A percentile compares a stretch with the other conserved stretches of the same genome.
Conservation (phyloP, 1,140 invertebrate genomes). For the Saccostrea echinata region DNA sequence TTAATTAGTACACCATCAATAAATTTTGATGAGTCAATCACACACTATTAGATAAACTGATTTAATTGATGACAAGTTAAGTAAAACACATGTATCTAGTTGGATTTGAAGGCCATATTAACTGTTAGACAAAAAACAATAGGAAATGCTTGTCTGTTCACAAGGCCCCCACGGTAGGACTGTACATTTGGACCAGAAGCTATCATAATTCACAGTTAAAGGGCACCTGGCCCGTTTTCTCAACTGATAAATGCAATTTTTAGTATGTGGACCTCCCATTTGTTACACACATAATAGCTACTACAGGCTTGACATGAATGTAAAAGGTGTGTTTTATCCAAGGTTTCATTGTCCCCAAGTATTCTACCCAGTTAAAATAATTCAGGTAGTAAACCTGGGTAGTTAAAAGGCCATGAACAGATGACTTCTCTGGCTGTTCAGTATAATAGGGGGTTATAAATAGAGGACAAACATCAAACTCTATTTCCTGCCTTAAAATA, state of each 20-base stretch:
- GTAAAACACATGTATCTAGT: neutral
- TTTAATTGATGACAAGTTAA: slow-evolving; percentile 3
- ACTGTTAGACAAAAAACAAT: slow-evolving; percentile 23
- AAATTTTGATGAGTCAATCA: neutral
- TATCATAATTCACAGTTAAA: slow-evolving; percentile 33
- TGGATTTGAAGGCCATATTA: neutral
- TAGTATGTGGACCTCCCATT: neutral
- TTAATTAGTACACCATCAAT: neutral
- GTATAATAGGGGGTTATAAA: slow-evolving; percentile 16
- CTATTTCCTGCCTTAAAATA: slow-evolving; percentile 31
- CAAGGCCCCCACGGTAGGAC: neutral
- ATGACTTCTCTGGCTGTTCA: neutral
- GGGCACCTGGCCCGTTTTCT: slow-evolving; percentile 7
- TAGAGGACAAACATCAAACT: slow-evolving; percentile 3
- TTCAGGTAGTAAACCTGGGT: neutral
- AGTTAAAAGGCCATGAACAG: neutral
- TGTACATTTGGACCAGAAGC: slow-evolving; percentile 31
- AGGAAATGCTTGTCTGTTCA: slow-evolving; percentile 23
- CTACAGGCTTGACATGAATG: neutral
- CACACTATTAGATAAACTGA: slow-evolving; percentile 1
- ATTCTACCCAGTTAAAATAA: neutral
- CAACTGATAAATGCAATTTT: slow-evolving; percentile 27
- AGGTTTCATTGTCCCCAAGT: neutral
- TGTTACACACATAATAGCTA: slow-evolving; percentile 32
- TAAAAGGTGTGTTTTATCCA: neutral